Evolutionary conservation across 2,888 invertebrate species (phyloP).

Genomic region (Thera obeliscata): DNA sequence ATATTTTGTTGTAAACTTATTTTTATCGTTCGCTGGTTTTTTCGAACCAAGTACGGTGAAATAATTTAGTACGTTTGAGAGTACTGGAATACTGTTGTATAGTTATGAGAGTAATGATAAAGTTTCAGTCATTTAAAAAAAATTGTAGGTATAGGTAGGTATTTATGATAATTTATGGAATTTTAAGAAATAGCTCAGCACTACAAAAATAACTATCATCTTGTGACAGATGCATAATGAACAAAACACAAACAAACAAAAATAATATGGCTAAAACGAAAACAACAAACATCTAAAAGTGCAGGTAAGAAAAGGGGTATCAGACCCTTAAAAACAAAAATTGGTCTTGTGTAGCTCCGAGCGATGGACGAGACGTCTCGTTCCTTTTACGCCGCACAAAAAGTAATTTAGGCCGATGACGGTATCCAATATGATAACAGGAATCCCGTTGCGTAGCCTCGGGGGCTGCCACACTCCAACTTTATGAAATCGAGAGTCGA

Average conservation of each 20-base stretch:
- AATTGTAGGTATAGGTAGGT: no score
- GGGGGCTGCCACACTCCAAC: slow-evolving; percentile 54
- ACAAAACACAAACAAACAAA: slow-evolving; percentile 40
- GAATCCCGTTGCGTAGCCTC: slow-evolving; percentile 81
- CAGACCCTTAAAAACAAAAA: slow-evolving; percentile 59
- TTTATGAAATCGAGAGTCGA: slow-evolving; percentile 50
- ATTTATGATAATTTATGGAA: no score
- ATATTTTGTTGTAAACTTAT: not conserved
- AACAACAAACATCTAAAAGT: slow-evolving; percentile 52
- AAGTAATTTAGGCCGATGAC: slow-evolving; percentile 75
- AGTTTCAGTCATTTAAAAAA: no score
- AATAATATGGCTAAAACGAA: slow-evolving; percentile 50
- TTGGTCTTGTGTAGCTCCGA: slow-evolving; percentile 72
- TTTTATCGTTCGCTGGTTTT: no score
- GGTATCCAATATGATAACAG: slow-evolving; percentile 79
- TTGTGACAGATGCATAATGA: not conserved
- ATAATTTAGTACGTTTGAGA: no score
- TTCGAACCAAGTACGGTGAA: no score
- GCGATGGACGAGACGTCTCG: slow-evolving; percentile 62
- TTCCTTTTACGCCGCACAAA: slow-evolving; percentile 74
- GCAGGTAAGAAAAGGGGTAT: slow-evolving; percentile 78
- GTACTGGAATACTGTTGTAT: no score
- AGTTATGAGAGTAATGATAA: no score
- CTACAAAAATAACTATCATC: no score
- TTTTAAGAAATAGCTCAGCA: no score